Conservation (phyloP, 2,888 invertebrate species). For the Cephus rjabovi region DNA sequence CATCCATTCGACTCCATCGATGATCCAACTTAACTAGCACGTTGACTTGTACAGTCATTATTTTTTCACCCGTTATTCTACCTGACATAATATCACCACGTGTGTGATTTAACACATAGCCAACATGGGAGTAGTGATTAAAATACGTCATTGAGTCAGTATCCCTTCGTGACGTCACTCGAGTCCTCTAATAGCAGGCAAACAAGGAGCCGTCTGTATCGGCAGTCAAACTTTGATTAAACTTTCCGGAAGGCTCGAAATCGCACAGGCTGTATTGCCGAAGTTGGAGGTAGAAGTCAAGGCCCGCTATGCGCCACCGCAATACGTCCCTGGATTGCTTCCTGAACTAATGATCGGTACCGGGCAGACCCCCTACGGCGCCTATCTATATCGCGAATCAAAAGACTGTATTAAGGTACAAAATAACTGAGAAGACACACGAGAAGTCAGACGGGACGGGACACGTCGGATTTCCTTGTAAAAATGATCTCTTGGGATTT, state of each 20-base stretch:
- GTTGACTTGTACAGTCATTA: not conserved
- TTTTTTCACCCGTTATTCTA: not conserved
- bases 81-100: no score
- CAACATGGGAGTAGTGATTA: not conserved
- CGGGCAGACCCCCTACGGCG: not conserved
- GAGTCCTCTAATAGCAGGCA: not conserved
- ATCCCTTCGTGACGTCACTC: not conserved
- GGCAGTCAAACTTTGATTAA: constrained; percentile 26
- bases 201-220: not conserved
- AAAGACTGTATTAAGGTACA: no score
- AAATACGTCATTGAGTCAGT: not conserved
- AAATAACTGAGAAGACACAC: no score
- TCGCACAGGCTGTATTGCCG: constrained; percentile 3
- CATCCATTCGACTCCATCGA: not conserved
- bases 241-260: constrained; percentile 19
- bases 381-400: no score
- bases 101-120: not conserved
- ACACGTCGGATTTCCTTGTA: not conserved
- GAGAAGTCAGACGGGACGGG: no score
- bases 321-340: not conserved
- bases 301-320: not conserved
- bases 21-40: not conserved
- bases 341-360: not conserved
- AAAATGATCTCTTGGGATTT: not conserved
- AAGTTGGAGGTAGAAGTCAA: not conserved